A percentile compares a stretch with the other conserved stretches of the same genome.
These are phyloP conservation scores for Diloba caeruleocephala DNA, from an alignment of 2,888 invertebrate species.

Conservation along the genomic window DNA sequence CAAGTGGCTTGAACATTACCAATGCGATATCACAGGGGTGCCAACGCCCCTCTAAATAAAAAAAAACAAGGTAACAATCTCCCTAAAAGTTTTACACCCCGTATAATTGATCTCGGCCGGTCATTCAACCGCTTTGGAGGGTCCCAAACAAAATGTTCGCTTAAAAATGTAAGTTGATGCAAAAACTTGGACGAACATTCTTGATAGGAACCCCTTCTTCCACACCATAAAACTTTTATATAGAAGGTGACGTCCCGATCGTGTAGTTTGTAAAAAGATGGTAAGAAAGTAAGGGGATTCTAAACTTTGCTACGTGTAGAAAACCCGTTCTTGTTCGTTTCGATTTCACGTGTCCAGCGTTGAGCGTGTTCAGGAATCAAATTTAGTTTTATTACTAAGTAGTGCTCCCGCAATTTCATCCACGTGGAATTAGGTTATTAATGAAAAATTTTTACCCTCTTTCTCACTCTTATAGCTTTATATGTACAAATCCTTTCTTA, in stretches of 20 bases:
- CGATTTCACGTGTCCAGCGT: no score
- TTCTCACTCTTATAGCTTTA: no score
- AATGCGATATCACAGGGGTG: conserved; percentile 29
- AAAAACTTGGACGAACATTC: conserved; percentile 79
- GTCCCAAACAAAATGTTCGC: conserved; percentile 51
- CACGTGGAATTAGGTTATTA: no score
- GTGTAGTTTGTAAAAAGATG: conserved; percentile 80
- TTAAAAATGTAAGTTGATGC: conserved; percentile 72
- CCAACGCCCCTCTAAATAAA: conserved; percentile 20
- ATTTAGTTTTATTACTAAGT: no score
- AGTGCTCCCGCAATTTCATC: no score
- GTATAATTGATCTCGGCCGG: conserved; percentile 48
- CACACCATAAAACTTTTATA: conserved; percentile 85
- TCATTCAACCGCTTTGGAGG: conserved; percentile 31
- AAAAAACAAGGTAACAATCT: conserved; percentile 36
- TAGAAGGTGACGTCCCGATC: conserved; percentile 78
- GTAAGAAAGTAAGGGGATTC: conserved; percentile 68
- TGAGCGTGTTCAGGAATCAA: no score
- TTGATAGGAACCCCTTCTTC: conserved; percentile 84
- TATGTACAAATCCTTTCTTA: no score
- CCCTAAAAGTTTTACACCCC: conserved; percentile 39
- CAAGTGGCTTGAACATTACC: conserved; percentile 21
- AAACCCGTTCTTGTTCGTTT: conserved; percentile 13
- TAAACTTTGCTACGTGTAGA: conserved; percentile 35
- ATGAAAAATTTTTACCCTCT: no score